Base-by-base conservation (phyloP, 2,888 invertebrate genomes). In the Sphaerophoria taeniata region DNA sequence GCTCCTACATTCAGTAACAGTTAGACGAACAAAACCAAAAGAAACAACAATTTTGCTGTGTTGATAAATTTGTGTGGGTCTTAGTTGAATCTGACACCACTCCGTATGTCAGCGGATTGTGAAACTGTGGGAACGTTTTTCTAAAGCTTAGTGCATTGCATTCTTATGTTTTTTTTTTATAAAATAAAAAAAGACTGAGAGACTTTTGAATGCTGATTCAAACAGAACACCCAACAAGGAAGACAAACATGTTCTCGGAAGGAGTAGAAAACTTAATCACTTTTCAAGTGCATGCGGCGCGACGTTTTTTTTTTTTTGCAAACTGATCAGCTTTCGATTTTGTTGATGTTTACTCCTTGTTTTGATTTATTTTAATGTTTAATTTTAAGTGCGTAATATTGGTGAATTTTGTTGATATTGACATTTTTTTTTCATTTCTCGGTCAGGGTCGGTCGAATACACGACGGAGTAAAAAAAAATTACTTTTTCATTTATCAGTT, bases 91-190 rank as follows among this genome's bases (percentile, higher is more conserved):
- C 80, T 60, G 84, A 84, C 80, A 84, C 84, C 80, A 14, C 12
- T 61, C 69, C 56, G 34, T 69, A 67, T 36, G 39, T 84, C 79
- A 84, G 80, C 84, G 67, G 56, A 74, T 84, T 65, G 56, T 7
- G 53, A 43, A 72, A 76, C 75, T 80, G 84, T 84, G 84, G 84
- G 84, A 84, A 84, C 75, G 75, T 77, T 72, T 36, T 60, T 24
- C 39, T 60, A 82, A 77, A 61, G 61, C 67, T 53, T 49, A 24
- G 24, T 43, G 12, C 9, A 71, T 34, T 51, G 55, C 55, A 58
- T 69, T 56, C 67, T 36, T 36, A 12, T 76, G 53, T 12, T 76
- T 47, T 67, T 75, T 60, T 43, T 39, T 9, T 43, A 43, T 36
- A 39, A 14, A 33, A 24, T 43, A 36, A 9, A 53, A 70, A 36